These are phyloP conservation scores for Hemitrygon akajei DNA, from an alignment of 2,797 vertebrate genomes.

Conservation along the genomic window DNA sequence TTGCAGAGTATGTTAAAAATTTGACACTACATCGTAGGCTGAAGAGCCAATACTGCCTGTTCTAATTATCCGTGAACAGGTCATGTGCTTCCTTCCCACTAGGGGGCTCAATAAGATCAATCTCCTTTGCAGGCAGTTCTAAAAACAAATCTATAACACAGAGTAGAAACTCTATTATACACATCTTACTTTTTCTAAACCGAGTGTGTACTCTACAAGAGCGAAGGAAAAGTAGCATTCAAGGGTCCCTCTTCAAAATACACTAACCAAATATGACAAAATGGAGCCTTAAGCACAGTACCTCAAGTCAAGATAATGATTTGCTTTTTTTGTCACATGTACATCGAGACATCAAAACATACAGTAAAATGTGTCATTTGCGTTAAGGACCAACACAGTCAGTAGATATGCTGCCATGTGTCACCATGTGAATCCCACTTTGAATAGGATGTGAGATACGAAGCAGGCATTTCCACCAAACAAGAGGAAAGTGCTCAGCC, in stretches of 20 bases:
- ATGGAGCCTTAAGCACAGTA: background rate
- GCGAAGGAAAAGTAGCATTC: no score
- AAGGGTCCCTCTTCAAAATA: background rate
- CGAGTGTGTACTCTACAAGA: background rate
- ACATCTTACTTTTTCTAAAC: no score
- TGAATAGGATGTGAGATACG: no score
- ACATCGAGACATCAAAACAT: no score
- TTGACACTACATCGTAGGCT: no score
- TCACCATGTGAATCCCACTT: no score
- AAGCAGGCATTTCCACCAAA: background rate
- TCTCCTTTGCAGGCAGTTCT: background rate
- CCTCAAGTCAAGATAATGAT: background rate
- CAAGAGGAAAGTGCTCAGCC: background rate
- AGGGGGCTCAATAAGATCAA: constrained; percentile 7
- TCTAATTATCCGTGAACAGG: background rate
- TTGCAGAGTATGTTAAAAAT: no score
- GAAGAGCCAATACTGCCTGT: no score
- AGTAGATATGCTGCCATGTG: no score
- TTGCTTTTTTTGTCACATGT: no score
- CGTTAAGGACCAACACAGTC: no score
- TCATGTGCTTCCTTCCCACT: background rate
- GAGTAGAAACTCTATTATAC: background rate
- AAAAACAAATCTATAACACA: background rate
- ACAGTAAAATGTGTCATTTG: no score
- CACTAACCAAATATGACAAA: background rate